phyloP scores from a whole-genome alignment of 1,140 invertebrate species.

The Pogonomyrmex barbatus region DNA sequence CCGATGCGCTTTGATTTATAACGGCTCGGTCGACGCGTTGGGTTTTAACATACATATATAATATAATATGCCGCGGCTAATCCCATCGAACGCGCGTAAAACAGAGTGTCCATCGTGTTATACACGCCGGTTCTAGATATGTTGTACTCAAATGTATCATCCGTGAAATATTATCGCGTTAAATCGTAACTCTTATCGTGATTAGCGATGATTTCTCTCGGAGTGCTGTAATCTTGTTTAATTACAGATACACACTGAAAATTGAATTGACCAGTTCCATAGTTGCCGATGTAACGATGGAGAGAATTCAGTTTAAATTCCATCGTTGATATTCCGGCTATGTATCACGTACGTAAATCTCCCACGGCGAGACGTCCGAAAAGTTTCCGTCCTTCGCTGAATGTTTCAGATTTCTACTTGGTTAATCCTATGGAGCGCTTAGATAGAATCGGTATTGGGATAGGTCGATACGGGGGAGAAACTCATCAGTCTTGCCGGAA shows the following conservation, averaged over 20 bases:
- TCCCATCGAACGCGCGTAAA: not conserved
- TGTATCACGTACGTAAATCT: slow-evolving; percentile 59
- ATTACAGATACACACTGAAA: not conserved
- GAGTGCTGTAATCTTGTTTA: not conserved
- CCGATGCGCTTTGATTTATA: slow-evolving; percentile 42
- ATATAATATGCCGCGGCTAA: not conserved
- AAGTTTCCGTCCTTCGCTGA: slow-evolving; percentile 42
- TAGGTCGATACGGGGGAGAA: slow-evolving; percentile 53
- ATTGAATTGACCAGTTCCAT: not conserved
- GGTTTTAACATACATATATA: slow-evolving; percentile 6
- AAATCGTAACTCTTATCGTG: not conserved
- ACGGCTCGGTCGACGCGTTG: not conserved
- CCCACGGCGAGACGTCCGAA: slow-evolving; percentile 22
- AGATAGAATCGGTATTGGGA: slow-evolving; percentile 60
- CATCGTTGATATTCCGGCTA: slow-evolving; percentile 39
- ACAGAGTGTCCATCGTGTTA: not conserved
- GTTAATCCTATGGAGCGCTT: slow-evolving; percentile 63
- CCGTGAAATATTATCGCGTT: not conserved
- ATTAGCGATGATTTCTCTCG: slow-evolving; percentile 19
- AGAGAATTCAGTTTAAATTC: slow-evolving; percentile 37
- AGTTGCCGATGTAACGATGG: not conserved
- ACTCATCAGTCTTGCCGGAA: slow-evolving; percentile 64
- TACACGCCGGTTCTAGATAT: not conserved
- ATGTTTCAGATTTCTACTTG: slow-evolving; percentile 58
- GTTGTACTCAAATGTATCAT: not conserved